Conservation (phyloP, 2,888 invertebrate genomes). For the Tetheella fluctuosa region DNA sequence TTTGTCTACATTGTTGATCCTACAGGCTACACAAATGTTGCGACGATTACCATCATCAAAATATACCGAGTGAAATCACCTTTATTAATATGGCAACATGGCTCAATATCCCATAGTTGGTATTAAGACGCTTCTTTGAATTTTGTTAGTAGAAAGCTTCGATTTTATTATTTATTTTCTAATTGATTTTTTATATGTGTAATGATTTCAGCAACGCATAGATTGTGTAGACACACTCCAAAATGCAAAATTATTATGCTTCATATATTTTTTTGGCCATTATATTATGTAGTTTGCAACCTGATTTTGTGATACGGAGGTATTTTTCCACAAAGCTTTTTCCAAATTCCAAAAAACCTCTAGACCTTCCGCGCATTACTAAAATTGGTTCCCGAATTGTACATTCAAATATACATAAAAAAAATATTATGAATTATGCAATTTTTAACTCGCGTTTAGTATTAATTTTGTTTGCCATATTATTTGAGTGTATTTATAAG, state of each 20-base stretch:
- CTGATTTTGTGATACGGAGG: constrained; percentile 53
- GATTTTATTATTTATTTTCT: constrained; percentile 59
- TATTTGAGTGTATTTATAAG: constrained; percentile 27
- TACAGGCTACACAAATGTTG: constrained; percentile 12
- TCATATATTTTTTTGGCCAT: constrained; percentile 67
- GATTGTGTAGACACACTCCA: constrained; percentile 63
- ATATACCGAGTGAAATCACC: constrained; percentile 17
- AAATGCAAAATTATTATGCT: constrained; percentile 65
- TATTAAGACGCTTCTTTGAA: constrained; percentile 64
- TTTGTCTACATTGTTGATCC: too few species aligned
- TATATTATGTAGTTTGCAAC: constrained; percentile 66
- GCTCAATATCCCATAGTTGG: constrained; percentile 49
- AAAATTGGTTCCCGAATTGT: constrained; percentile 59
- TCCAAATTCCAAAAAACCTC: constrained; percentile 62
- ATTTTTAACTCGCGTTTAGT: constrained; percentile 46
- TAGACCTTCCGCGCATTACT: constrained; percentile 79
- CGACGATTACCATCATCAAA: constrained; percentile 13
- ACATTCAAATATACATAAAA: constrained; percentile 29
- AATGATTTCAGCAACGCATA: constrained; percentile 73
- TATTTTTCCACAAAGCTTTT: constrained; percentile 58
- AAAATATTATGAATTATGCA: constrained; percentile 40
- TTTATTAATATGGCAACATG: constrained; percentile 36
- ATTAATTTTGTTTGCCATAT: constrained; percentile 68
- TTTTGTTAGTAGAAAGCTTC: constrained; percentile 75
- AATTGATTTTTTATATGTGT: constrained; percentile 70